Evolutionary conservation across 2,113 vertebrate genomes (phyloP).

Genomic region (Solenodon paradoxus): DNA sequence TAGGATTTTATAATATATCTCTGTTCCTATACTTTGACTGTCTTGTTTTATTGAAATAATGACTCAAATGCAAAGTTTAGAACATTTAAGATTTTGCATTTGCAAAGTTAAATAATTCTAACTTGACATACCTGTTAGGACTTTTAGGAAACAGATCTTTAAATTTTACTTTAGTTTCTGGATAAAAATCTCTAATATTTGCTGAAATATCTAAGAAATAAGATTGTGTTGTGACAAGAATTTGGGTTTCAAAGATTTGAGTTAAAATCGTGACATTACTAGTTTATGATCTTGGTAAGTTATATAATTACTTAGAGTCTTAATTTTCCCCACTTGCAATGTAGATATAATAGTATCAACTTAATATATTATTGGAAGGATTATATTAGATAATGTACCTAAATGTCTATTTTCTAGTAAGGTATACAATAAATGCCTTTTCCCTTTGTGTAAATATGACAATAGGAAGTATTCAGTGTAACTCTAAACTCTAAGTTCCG

Average conservation of each 20-base stretch:
- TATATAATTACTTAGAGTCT: neutral
- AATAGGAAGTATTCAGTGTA: neutral
- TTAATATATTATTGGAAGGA: neutral
- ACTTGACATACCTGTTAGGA: neutral
- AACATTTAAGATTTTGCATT: neutral
- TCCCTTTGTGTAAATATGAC: neutral
- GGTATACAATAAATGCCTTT: neutral
- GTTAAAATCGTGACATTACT: neutral
- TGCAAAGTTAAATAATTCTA: neutral
- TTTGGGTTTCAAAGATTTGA: neutral
- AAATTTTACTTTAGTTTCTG: slow-evolving; percentile 10
- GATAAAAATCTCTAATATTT: slow-evolving; percentile 5
- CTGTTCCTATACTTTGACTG: neutral
- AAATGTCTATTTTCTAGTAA: neutral
- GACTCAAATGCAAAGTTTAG: neutral
- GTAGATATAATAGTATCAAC: neutral
- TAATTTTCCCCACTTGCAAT: neutral
- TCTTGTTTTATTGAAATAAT: neutral
- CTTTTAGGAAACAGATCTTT: neutral
- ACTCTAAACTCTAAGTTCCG: neutral
- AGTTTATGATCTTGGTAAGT: neutral
- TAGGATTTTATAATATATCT: neutral
- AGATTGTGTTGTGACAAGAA: neutral
- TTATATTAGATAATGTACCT: neutral
- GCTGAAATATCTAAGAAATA: neutral